A percentile compares a stretch with the other conserved stretches of the same genome.
Conservation (phyloP, 2,113 vertebrate species). For the Rhinolophus sinicus region DNA sequence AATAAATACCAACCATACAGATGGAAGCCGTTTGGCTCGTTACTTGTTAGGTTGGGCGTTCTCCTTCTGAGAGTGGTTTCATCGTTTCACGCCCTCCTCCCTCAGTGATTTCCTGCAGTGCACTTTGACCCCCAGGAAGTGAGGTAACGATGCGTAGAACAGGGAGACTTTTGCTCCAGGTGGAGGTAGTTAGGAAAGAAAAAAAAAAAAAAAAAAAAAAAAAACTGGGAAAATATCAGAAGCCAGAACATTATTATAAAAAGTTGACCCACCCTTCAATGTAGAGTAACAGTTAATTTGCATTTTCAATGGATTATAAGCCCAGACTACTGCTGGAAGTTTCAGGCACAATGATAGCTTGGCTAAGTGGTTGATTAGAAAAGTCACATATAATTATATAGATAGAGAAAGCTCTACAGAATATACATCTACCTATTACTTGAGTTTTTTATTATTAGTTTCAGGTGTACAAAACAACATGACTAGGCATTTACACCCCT, state of each 20-base stretch:
- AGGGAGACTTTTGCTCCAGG: neutral
- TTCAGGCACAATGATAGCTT: neutral
- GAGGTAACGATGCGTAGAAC: neutral
- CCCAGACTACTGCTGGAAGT: neutral
- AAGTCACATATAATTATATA: neutral
- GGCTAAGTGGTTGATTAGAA: neutral
- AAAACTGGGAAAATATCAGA: neutral
- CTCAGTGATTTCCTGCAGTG: neutral
- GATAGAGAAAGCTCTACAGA: neutral
- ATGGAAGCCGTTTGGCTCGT: neutral
- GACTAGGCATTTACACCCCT: no score
- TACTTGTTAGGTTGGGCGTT: neutral
- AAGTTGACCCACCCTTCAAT: neutral
- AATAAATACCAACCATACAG: neutral
- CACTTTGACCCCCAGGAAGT: neutral
- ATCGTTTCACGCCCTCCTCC: neutral
- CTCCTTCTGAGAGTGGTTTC: neutral
- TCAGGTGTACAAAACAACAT: no score
- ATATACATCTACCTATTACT: neutral
- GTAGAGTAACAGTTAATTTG: neutral
- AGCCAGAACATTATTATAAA: neutral
- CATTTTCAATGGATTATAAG: neutral
- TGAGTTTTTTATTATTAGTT: neutral
- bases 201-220: neutral
- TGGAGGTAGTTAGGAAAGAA: neutral